Percentiles rank a stretch among this genome's conserved stretches.
Conservation (phyloP, 2,797 vertebrate species). For the Diglossa cyanea region DNA sequence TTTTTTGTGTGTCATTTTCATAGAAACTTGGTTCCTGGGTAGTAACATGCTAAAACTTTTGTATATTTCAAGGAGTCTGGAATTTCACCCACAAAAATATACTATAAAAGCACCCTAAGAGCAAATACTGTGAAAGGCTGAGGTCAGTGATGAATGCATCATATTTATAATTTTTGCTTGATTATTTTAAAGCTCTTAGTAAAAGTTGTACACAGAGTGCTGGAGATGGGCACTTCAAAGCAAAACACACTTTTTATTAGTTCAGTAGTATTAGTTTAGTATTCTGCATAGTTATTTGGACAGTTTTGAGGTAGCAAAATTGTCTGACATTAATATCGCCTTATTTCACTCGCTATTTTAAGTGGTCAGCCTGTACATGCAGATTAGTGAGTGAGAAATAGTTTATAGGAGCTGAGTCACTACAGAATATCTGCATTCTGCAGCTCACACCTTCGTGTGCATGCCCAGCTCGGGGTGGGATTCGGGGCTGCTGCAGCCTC, state of each 20-base stretch:
- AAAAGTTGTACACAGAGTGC: neutral
- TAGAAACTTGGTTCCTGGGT: neutral
- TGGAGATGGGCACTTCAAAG: slow-evolving; percentile 8
- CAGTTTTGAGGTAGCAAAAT: neutral
- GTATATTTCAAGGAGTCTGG: neutral
- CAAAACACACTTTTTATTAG: neutral
- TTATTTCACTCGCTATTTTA: neutral
- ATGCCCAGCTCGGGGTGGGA: neutral
- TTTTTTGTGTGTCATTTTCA: neutral
- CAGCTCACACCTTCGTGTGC: neutral
- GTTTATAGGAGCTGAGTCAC: neutral
- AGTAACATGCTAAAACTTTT: neutral
- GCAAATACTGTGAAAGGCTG: neutral
- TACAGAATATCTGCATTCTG: neutral
- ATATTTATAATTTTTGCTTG: neutral
- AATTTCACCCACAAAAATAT: neutral
- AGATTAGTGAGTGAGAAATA: neutral
- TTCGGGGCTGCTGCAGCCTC: neutral
- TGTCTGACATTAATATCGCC: neutral
- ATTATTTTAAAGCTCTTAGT: neutral
- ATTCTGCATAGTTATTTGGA: neutral
- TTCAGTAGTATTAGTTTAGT: neutral
- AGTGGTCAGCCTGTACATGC: neutral
- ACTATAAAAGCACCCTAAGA: neutral
- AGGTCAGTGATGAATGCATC: neutral